Evolutionary conservation across 2,113 vertebrate species (phyloP).

Genomic region (Petrocephalus zakoni): DNA sequence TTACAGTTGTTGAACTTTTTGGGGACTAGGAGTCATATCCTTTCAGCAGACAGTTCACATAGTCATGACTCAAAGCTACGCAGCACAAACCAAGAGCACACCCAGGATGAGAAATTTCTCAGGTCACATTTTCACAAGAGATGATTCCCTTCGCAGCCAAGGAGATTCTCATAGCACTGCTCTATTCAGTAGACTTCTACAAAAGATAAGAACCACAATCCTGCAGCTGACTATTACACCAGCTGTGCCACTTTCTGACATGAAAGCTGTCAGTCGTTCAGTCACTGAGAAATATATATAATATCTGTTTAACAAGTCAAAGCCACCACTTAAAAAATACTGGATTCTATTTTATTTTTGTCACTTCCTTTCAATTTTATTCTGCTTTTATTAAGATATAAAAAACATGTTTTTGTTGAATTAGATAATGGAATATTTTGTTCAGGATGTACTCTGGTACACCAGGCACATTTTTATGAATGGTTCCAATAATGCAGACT

Average conservation of each 20-base stretch:
- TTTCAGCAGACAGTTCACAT: neutral
- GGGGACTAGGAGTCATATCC: neutral
- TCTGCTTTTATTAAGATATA: neutral
- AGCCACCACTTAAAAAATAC: neutral
- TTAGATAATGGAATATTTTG: neutral
- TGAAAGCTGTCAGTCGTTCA: neutral
- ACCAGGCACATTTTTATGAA: neutral
- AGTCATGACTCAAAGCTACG: neutral
- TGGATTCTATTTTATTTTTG: neutral
- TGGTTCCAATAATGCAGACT: neutral
- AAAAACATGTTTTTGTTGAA: neutral
- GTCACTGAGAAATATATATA: neutral
- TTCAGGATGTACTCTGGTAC: neutral
- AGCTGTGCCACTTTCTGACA: neutral
- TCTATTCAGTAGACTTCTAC: neutral
- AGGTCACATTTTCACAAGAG: neutral
- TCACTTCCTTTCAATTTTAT: neutral
- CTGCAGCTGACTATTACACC: neutral
- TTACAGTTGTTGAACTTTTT: neutral
- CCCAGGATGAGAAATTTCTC: neutral
- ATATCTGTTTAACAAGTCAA: neutral
- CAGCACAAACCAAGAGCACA: neutral
- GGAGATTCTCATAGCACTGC: neutral
- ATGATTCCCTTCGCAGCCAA: neutral
- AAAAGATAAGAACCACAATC: neutral